Evolutionary conservation across 2,797 vertebrate genomes (phyloP), one percentile per base, ranked within the genome.

Genomic region (Streptopelia turtur): DNA sequence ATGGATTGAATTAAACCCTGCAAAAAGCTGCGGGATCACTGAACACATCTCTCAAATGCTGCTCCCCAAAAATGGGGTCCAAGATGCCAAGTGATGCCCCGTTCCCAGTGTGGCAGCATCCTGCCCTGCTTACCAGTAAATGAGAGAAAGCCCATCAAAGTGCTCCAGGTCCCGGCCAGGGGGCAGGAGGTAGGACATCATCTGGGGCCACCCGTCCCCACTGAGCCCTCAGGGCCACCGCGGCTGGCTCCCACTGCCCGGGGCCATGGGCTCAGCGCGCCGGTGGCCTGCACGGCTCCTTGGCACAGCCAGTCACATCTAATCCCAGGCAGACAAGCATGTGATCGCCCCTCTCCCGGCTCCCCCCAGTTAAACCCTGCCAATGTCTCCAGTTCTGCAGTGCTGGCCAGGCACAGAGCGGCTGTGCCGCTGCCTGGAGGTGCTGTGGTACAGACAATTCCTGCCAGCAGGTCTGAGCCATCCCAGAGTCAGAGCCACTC

Each of bases 71-170:
- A 31, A 35, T 0, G 0, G 23, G n/a, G 1, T 3, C 13, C 0
- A 0, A 8, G 57, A 1, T 1, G 2, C 57, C 1, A 0, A 9
- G 77, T 1, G 0, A 8, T 17, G 49, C 25, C 53, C 39, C 2
- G 0, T 2, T 24, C 63, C 78, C 21, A 2, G 21, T 0, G 4
- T 1, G 3, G 31, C 63, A 8, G 13, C 53, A 15, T 21, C 60
- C 74, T 28, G 16, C 28, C 56, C n/a, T 27, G 96, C 98, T 91
- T 97, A 99, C 98, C 99, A 99, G 98, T 99, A 99, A 30, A 99
- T 98, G 93, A 99, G 98, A 31, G 99, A 99, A 47, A 99, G 98
- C 85, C 98, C 98, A 83, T 98, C 98, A 43, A 99, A 99, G 43
- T 96, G 98, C 97, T 99, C 99, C 43, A 98, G 98, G 82, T 98